Conservation (phyloP, 2,888 invertebrate genomes). For the Folsomia manolachei region DNA sequence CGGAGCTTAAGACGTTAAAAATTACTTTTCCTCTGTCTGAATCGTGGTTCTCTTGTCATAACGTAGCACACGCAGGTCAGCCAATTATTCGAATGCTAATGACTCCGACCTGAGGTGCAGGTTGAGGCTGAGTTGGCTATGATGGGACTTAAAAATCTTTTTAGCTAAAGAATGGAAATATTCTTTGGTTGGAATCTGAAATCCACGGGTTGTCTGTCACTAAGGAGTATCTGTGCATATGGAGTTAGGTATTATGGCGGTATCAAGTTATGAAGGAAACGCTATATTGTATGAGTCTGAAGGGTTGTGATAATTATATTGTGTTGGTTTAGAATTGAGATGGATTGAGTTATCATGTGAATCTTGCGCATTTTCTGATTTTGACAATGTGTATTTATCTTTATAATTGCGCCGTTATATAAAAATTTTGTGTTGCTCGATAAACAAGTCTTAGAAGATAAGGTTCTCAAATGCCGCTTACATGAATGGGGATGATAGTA, state of each 20-base stretch:
- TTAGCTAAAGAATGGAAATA: neutral
- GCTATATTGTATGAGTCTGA: no score
- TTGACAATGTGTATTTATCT: neutral
- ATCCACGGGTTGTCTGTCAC: neutral
- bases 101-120: neutral
- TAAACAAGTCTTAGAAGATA: no score
- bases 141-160: neutral
- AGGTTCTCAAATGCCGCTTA: no score
- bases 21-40: constrained; percentile 12
- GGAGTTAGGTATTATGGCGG: no score
- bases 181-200: neutral
- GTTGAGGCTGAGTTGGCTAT: no score
- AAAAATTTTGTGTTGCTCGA: no score
- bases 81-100: neutral
- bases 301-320: neutral
- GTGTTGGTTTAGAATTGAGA: neutral
- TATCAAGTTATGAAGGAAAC: no score
- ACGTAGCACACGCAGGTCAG: neutral
- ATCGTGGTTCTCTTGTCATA: neutral
- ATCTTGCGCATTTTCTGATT: neutral
- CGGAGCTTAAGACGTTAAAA: constrained; percentile 4
- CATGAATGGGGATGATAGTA: no score
- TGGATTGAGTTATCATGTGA: constrained; percentile 15
- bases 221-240: neutral
- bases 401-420: neutral